Base-by-base conservation (phyloP, 2,113 vertebrate species). In the Hemibagrus wyckioides region DNA sequence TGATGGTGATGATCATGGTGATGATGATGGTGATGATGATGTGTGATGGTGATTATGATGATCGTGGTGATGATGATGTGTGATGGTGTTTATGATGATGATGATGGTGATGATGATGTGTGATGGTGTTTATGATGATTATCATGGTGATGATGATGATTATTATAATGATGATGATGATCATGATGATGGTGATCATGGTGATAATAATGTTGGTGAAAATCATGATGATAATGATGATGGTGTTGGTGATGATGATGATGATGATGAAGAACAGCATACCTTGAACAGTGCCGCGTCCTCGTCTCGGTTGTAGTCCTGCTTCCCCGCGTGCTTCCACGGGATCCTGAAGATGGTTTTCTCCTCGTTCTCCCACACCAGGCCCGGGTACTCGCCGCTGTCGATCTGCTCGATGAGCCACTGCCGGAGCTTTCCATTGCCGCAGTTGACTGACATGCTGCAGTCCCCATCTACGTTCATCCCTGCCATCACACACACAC, bases 351-450 rank as follows among this genome's bases (percentile, higher is more conserved):
- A 99, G 92, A 99, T 96, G 93, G 91, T 96, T 93, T 97, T 98
- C 88, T 98, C 97, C 0, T 97, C 97, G 15, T 97, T 99, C 92
- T 99, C 98, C 98, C 98, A 99, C 90, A 99, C 95, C 89, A 99
- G 94, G 65, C 98, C 98, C 0, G 97, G 94, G 93, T 99, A 99
- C 86, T 96, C 96, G 90, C 94, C 92, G 30, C 98, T 99, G 95
- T 99, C 97, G 89, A 99, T 99, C 94, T 99, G 98, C 86, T 99
- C 98, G 2, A 99, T 99, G 91, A 99, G 95, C 98, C 98, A 99
- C 95, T 99, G 98, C 63, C 98, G 96, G 92, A 99, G 96, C 87
- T 99, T 99, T 88, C 98, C 98, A 48, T 99, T 99, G 92, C 98
- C 98, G 3, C 97, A 98, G 92, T 96, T 97, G 92, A 96, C 96